Base-by-base conservation (phyloP, 2,797 vertebrate genomes). In the Arvicola amphibius region DNA sequence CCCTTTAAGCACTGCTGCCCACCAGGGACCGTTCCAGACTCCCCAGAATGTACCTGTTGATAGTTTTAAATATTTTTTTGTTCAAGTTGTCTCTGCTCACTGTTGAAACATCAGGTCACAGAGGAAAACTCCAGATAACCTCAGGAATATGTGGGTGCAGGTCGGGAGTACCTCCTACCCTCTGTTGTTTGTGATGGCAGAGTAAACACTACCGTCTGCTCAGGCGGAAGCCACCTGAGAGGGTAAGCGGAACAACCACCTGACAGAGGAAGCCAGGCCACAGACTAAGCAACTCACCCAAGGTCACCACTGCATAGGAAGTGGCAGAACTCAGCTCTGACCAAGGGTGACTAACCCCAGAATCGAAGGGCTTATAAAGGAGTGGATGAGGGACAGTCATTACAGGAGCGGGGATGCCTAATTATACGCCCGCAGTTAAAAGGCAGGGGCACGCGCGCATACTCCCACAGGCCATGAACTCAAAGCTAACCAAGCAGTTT, bases 101-200 rank as follows among this genome's bases (percentile, higher is more conserved):
- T 61, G 37, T 43, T 10, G 43, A 69, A 90, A 67, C 83, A 76
- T 69, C 80, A 14, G 90, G 90, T 56, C 51, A 51, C 11, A 5
- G 10, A 83, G 34, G 23, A 61, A 46, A 69, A 95, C 69, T 89
- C 53, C 83, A 59, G 59, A n/a, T 1, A 69, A 59, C 43, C 34
- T 5, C 11, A 13, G 48, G 0, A 14, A 61, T 5, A 0, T 27
- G 87, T 12, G 2, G 2, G 25, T 1, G 2, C 78, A 34, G 0
- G 2, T n/a, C 14, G 67, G 17, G 63, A 29, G 59, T 48, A 77
- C 69, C 61, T 85, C 34, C 34, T 34, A 46, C 29, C 3, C 40
- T 27, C 32, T 1, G 19, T 1, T 3, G 13, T 17, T 9, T 23
- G 79, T 53, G 63, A 43, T 4, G 0, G 6, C 10, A 29, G n/a